phyloP scores from a whole-genome alignment of 2,797 vertebrate species.

The Sebastes vulpes region DNA sequence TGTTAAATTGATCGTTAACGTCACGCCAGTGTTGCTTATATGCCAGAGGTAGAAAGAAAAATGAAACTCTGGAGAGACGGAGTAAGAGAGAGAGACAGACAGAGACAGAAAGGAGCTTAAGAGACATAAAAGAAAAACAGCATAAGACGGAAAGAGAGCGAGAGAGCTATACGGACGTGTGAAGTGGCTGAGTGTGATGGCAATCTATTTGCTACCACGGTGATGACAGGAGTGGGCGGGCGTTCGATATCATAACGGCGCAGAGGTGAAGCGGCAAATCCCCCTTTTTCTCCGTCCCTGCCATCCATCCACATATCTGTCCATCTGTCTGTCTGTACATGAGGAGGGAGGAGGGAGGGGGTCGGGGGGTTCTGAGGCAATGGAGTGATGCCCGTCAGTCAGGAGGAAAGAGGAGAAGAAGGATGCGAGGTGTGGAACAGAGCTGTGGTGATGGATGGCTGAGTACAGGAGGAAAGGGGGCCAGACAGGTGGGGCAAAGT shows the following conservation, averaged over 20 bases:
- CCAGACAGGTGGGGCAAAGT: not conserved
- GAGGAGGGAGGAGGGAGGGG: not conserved
- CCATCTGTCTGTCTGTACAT: conserved; percentile 25
- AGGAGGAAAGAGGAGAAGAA: conserved; percentile 2
- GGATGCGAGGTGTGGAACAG: conserved; percentile 5
- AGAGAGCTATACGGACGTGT: conserved; percentile 43
- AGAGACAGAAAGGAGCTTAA: conserved; percentile 27
- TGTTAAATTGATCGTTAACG: conserved; percentile 76
- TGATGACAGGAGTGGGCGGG: conserved; percentile 59
- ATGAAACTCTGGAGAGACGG: conserved; percentile 54
- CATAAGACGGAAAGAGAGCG: conserved; percentile 17
- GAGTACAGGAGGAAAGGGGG: not conserved
- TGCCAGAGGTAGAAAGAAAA: conserved; percentile 64
- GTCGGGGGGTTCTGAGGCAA: not conserved
- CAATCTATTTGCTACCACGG: conserved; percentile 59
- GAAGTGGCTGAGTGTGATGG: conserved; percentile 58
- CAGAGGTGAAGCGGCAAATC: conserved; percentile 56
- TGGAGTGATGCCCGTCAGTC: conserved; percentile 16
- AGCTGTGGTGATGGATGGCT: conserved; percentile 1
- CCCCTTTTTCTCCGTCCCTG: conserved; percentile 36
- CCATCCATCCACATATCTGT: conserved; percentile 37
- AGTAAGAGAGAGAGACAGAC: conserved; percentile 18
- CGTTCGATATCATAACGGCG: conserved; percentile 58
- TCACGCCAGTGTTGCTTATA: conserved; percentile 60
- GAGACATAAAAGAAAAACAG: conserved; percentile 47